Evolutionary conservation across 2,113 vertebrate species (phyloP), one percentile per base, ranked within the genome.

Genomic region (Dipodomys stephensi): DNA sequence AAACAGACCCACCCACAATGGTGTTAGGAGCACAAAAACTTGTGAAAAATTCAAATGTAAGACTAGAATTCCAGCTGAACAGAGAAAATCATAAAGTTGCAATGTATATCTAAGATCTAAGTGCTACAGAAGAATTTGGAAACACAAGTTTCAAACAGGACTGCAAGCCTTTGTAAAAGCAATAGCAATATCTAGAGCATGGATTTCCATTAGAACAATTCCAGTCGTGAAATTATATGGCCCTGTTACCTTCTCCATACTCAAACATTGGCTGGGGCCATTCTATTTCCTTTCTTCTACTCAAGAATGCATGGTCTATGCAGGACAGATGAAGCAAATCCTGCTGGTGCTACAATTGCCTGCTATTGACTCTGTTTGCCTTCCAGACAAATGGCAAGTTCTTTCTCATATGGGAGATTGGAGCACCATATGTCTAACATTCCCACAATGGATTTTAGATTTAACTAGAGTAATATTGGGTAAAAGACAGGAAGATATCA

Each of bases 21-120:
- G 16, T 0, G 7, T 7, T 39, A 69, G n/a, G 9, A 73, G 27
- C 16, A 13, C 28, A 39, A 80, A 39, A 53, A 64, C 20, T 46
- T 57, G 64, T 30, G 49, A 35, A 88, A 81, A 74, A 68, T 20
- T 25, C 23, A 83, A 49, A 74, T 25, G 12, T 32, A 68, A 1
- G 49, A 25, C 6, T 68, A 13, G n/a, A 79, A 74, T 44, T 18
- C 8, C 12, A 83, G 44, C 5, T 57, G 16, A 23, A 9, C 57
- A 22, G 23, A 35, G 22, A 32, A 71, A 32, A 12, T 8, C 16
- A n/a, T 19, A 35, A 19, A 7, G 0, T 7, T 10, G 28, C 64
- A 69, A 69, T 27, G 35, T 30, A 69, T 4, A 22, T 28, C 44
- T 69, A n/a, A 39, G 12, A 19, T 44, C 19, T 71, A 62, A 62